Evolutionary conservation across 2,113 vertebrate species (phyloP).

Genomic region (Scopus umbretta): DNA sequence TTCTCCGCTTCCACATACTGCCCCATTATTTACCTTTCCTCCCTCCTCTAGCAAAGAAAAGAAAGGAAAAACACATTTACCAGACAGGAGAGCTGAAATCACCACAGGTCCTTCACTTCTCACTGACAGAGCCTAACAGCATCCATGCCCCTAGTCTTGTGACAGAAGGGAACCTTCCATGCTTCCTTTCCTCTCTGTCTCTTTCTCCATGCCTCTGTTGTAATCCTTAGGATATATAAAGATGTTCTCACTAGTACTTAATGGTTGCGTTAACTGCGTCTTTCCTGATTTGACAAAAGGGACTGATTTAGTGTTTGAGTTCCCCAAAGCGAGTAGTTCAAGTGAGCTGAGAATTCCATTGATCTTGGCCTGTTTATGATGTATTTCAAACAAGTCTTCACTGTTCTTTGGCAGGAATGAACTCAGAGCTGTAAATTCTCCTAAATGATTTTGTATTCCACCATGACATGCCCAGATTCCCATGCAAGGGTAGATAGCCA

Average conservation of each 20-base stretch:
- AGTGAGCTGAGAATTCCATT: not conserved
- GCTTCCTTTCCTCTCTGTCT: not conserved
- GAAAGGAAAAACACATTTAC: not conserved
- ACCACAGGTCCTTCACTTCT: not conserved
- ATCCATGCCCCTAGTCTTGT: not conserved
- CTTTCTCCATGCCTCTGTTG: not conserved
- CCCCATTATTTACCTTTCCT: not conserved
- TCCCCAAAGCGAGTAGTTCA: not conserved
- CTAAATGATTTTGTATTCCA: not conserved
- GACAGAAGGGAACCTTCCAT: not conserved
- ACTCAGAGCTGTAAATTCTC: not conserved
- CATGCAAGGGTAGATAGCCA: not conserved
- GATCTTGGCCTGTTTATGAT: not conserved
- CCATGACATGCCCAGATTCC: not conserved
- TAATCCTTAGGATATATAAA: not conserved
- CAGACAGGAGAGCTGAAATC: not conserved
- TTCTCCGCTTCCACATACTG: not conserved
- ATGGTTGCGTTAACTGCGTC: not conserved
- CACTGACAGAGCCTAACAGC: not conserved
- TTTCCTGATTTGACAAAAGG: not conserved
- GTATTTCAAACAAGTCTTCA: not conserved
- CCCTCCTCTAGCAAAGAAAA: not conserved
- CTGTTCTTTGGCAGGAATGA: not conserved
- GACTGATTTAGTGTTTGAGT: not conserved
- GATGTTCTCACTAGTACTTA: not conserved